Evolutionary conservation across 2,797 vertebrate genomes (phyloP).

Genomic region (Myoxocephalus aenaeus): DNA sequence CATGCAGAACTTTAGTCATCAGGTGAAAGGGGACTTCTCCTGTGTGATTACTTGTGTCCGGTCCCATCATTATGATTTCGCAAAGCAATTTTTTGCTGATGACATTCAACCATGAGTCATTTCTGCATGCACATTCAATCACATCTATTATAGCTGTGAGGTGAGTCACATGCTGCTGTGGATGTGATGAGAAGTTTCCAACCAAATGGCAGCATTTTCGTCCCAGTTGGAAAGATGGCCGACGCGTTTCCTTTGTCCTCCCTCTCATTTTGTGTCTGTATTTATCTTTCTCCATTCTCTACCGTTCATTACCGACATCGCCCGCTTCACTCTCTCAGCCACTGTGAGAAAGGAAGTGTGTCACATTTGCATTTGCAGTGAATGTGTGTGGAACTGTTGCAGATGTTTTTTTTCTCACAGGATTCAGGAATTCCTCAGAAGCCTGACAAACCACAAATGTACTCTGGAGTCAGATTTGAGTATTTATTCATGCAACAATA

Average conservation of each 20-base stretch:
- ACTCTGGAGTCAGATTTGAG: neutral
- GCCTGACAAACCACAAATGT: neutral
- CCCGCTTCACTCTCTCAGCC: constrained; percentile 43
- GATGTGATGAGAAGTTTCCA: constrained; percentile 46
- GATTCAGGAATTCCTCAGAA: constrained; percentile 38
- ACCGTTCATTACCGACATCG: neutral
- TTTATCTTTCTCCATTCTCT: constrained; percentile 31
- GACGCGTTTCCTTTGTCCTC: constrained; percentile 50
- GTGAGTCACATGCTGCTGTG: constrained; percentile 45
- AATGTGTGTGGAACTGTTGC: constrained; percentile 55
- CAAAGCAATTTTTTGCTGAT: neutral
- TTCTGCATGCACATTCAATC: constrained; percentile 24
- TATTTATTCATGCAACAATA: constrained; percentile 1
- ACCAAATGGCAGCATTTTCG: constrained; percentile 18
- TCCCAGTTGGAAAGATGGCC: constrained; percentile 39
- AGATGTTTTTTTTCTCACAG: constrained; percentile 36
- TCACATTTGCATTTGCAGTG: constrained; percentile 57
- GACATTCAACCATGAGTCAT: constrained; percentile 36
- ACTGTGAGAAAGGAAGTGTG: constrained; percentile 70
- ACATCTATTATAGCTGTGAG: neutral
- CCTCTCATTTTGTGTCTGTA: constrained; percentile 8
- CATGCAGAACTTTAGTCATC: constrained; percentile 24
- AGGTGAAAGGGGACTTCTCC: constrained; percentile 17
- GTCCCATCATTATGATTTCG: constrained; percentile 1
- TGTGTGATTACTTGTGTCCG: constrained; percentile 16